phyloP scores from a whole-genome alignment of 1,140 invertebrate species.

The Zaprionus africanus region DNA sequence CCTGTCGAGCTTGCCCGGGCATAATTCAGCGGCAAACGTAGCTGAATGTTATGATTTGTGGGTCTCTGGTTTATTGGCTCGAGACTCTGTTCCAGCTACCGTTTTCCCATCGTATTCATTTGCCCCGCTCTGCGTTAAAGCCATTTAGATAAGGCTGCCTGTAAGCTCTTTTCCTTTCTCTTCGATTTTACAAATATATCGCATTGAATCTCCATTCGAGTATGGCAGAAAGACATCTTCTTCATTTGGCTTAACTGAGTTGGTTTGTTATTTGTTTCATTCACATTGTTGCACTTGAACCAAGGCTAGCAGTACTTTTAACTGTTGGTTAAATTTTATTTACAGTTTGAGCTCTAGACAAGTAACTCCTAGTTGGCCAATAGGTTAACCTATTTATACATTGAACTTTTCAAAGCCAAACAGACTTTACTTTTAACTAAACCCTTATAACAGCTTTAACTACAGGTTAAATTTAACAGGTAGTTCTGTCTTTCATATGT shows the following conservation, averaged over 20 bases:
- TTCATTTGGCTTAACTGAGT: not conserved
- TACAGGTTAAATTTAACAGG: not conserved
- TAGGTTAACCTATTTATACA: not conserved
- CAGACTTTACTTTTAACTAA: not conserved
- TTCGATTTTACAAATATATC: not conserved
- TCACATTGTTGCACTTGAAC: not conserved
- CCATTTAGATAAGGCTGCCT: conserved; percentile 35
- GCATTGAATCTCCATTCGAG: not conserved
- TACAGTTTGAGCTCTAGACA: accelerated
- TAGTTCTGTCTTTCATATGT: not conserved
- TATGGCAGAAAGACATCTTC: too few relatives aligned
- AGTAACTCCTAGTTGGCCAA: not conserved
- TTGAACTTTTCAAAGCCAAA: not conserved
- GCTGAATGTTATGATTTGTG: conserved; percentile 79
- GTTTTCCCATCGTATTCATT: conserved; percentile 15
- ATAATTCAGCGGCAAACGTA: conserved; percentile 80
- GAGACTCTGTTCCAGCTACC: conserved; percentile 18
- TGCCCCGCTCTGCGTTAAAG: conserved; percentile 47
- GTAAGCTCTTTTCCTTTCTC: not conserved
- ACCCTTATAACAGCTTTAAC: not conserved
- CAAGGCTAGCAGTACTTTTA: not conserved
- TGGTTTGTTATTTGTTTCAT: not conserved
- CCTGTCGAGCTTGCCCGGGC: conserved; percentile 36
- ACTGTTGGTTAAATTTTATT: not conserved
- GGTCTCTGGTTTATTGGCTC: conserved; percentile 67